Percentiles rank a stretch among this genome's conserved stretches.
phyloP scores from a whole-genome alignment of 2,113 vertebrate species.

The Zingel zingel region DNA sequence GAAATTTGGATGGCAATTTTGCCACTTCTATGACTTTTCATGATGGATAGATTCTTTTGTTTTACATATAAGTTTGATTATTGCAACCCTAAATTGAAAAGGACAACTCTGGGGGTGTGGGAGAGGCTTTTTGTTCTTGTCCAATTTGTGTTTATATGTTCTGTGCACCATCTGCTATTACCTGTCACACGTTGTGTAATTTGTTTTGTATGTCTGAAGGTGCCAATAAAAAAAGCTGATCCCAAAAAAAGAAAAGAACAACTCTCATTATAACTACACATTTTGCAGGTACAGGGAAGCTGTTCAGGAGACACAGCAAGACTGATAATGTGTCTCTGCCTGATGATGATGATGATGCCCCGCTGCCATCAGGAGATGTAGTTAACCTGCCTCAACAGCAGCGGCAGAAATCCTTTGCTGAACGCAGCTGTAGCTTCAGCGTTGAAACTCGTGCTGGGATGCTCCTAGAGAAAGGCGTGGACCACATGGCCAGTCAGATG shows the following conservation, averaged over 20 bases:
- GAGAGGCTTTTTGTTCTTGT: too few species aligned
- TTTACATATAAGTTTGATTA: not conserved
- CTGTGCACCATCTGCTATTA: too few species aligned
- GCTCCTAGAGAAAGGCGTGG: conserved; percentile 91
- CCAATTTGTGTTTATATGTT: too few species aligned
- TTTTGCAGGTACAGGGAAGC: conserved; percentile 72
- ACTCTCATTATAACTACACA: not conserved
- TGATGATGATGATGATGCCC: conserved; percentile 61
- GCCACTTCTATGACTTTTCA: not conserved
- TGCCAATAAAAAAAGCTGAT: too few species aligned
- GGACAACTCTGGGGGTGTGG: too few species aligned
- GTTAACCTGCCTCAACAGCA: conserved; percentile 87
- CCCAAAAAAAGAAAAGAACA: too few species aligned
- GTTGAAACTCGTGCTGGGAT: conserved; percentile 92
- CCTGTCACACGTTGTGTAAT: too few species aligned
- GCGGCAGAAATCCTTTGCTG: conserved; percentile 89
- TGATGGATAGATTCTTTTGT: accelerated
- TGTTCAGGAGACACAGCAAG: conserved; percentile 85
- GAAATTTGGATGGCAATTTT: not conserved
- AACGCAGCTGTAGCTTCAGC: conserved; percentile 96
- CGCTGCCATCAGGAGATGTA: conserved; percentile 73
- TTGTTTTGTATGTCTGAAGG: too few species aligned
- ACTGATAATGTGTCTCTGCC: conserved; percentile 81
- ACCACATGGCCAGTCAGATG: conserved; percentile 92
- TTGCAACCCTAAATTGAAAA: not conserved